A percentile compares a stretch with the other conserved stretches of the same genome.
Evolutionary conservation across 2,888 invertebrate species (phyloP).

Genomic region (Meiosimyza decipiens): DNA sequence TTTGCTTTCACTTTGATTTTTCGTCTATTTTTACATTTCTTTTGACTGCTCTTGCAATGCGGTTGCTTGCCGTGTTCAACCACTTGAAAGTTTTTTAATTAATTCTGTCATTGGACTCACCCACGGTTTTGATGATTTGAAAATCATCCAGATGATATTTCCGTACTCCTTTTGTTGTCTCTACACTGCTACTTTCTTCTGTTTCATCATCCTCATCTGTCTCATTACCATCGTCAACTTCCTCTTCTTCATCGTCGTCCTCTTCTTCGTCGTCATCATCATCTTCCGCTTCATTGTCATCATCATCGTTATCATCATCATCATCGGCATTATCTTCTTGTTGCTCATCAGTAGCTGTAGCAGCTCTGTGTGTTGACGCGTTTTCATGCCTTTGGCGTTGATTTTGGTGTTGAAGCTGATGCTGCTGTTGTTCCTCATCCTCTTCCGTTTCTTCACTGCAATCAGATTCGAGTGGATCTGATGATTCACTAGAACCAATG

Average conservation of each 20-base stretch:
- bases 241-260: slow-evolving; percentile 53
- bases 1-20: too few species aligned
- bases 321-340: slow-evolving; percentile 44
- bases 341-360: slow-evolving; percentile 39
- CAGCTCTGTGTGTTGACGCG: slow-evolving; percentile 36
- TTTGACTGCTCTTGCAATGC: background rate
- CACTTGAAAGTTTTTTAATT: slow-evolving; percentile 18
- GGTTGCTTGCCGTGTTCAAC: background rate
- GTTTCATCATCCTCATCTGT: slow-evolving; percentile 59
- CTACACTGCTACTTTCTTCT: slow-evolving; percentile 66
- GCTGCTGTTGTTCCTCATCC: slow-evolving; percentile 43
- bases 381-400: slow-evolving; percentile 31
- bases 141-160: slow-evolving; percentile 82
- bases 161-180: slow-evolving; percentile 64
- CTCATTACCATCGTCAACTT: slow-evolving; percentile 59
- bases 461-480: slow-evolving; percentile 65
- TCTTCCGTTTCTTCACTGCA: slow-evolving; percentile 61
- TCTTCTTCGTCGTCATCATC: slow-evolving; percentile 57
- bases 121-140: slow-evolving; percentile 88
- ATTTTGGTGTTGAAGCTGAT: slow-evolving; percentile 16
- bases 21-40: background rate
- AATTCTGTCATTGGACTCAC: slow-evolving; percentile 70
- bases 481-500: slow-evolving; percentile 62
- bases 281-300: slow-evolving; percentile 51
- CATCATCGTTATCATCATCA: slow-evolving; percentile 47